Conservation (phyloP, 1,140 invertebrate species). For the Leptinotarsa texana region DNA sequence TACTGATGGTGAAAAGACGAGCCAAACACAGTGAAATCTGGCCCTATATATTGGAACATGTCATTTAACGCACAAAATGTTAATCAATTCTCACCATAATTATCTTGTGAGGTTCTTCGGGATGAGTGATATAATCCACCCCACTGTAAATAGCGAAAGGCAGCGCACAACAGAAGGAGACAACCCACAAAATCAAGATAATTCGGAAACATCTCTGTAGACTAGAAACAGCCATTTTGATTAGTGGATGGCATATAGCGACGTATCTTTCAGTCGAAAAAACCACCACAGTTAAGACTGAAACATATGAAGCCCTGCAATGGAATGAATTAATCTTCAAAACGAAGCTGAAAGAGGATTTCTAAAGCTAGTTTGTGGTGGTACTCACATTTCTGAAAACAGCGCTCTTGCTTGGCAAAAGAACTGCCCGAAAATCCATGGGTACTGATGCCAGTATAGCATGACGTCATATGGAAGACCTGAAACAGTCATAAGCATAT, state of each 20-base stretch:
- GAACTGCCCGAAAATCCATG: conserved; percentile 79
- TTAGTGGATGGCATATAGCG: conserved; percentile 89
- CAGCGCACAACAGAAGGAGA: conserved; percentile 74
- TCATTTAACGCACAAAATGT: too few species aligned
- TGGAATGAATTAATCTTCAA: background rate
- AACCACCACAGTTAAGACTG: conserved; percentile 87
- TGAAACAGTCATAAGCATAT: conserved; percentile 56
- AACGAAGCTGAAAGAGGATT: background rate
- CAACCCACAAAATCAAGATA: conserved; percentile 77
- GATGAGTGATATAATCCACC: conserved; percentile 73
- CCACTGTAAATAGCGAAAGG: conserved; percentile 77
- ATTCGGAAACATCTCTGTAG: conserved; percentile 79
- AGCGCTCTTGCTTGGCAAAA: conserved; percentile 86
- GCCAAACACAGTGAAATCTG: too few species aligned
- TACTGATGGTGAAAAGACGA: too few species aligned
- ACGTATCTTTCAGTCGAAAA: conserved; percentile 87
- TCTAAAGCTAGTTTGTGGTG: background rate
- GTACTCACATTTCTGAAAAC: conserved; percentile 80
- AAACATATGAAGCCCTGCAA: conserved; percentile 82
- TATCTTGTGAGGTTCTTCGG: conserved; percentile 49
- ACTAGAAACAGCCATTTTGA: conserved; percentile 77
- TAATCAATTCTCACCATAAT: conserved; percentile 35
- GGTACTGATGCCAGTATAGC: conserved; percentile 92
- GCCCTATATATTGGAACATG: too few species aligned
- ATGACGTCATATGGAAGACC: conserved; percentile 87